phyloP scores from a whole-genome alignment of 2,797 vertebrate species.

The Naso thynnoides region DNA sequence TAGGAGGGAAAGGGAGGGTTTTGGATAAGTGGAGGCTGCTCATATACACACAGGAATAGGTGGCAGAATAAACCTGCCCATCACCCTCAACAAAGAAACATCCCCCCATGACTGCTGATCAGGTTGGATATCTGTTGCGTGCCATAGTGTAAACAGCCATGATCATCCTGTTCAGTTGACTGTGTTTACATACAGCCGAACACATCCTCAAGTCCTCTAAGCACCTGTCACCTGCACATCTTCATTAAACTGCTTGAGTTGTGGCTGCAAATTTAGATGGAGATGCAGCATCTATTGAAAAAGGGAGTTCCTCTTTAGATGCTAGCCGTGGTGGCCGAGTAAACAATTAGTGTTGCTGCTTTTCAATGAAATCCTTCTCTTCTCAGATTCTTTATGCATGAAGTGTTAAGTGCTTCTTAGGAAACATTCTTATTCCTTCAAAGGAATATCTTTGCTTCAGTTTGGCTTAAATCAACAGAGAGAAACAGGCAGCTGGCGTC shows the following conservation, averaged over 20 bases:
- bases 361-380: neutral
- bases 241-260: neutral
- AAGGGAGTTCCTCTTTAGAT: neutral
- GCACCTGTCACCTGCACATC: neutral
- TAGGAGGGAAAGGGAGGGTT: conserved; percentile 62
- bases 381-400: neutral
- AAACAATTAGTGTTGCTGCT: neutral
- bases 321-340: neutral
- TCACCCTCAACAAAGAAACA: conserved; percentile 10
- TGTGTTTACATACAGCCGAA: neutral
- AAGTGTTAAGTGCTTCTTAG: neutral
- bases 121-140: conserved; percentile 38
- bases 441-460: neutral
- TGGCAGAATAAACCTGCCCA: conserved; percentile 20
- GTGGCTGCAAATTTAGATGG: no score
- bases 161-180: neutral
- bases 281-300: neutral
- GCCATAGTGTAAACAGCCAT: neutral
- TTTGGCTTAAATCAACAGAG: neutral
- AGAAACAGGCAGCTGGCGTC: neutral
- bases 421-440: neutral
- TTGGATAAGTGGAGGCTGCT: conserved; percentile 70
- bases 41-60: conserved; percentile 43
- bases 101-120: conserved; percentile 10
- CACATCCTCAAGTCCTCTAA: neutral